Percentiles rank a stretch among this genome's conserved stretches.
These are phyloP conservation scores for Proterorhinus semilunaris DNA, from an alignment of 2,113 vertebrate genomes.

Conservation along the genomic window DNA sequence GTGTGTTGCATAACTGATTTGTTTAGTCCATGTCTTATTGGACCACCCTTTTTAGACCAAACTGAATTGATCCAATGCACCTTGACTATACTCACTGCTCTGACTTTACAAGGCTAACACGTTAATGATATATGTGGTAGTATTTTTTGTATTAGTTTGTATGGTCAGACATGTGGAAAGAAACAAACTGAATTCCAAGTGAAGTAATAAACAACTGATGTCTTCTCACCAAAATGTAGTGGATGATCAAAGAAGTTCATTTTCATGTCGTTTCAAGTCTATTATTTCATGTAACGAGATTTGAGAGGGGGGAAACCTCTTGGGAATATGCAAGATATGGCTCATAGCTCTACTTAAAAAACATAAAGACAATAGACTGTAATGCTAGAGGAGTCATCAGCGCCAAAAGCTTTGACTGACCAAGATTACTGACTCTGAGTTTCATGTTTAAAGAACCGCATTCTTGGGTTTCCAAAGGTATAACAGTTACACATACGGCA, in stretches of 20 bases:
- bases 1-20: too few species aligned
- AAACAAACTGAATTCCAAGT: neutral
- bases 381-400: neutral
- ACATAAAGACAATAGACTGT: slow-evolving; percentile 6
- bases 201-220: neutral
- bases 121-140: neutral
- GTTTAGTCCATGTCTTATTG: too few species aligned
- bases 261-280: neutral
- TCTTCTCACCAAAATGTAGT: neutral
- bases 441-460: neutral
- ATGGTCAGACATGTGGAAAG: neutral
- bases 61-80: too few species aligned
- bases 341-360: neutral
- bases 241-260: neutral
- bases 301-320: neutral
- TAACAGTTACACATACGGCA: neutral
- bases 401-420: neutral
- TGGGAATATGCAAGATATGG: neutral
- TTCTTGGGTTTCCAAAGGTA: slow-evolving; percentile 1
- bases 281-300: neutral
- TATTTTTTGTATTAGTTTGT: neutral
- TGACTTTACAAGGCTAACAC: neutral
- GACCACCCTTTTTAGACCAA: too few species aligned
- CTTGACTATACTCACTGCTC: too few species aligned
- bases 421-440: neutral